These are phyloP conservation scores for Chaetorhynchus papuensis DNA, from an alignment of 2,113 vertebrate genomes.

Conservation along the genomic window DNA sequence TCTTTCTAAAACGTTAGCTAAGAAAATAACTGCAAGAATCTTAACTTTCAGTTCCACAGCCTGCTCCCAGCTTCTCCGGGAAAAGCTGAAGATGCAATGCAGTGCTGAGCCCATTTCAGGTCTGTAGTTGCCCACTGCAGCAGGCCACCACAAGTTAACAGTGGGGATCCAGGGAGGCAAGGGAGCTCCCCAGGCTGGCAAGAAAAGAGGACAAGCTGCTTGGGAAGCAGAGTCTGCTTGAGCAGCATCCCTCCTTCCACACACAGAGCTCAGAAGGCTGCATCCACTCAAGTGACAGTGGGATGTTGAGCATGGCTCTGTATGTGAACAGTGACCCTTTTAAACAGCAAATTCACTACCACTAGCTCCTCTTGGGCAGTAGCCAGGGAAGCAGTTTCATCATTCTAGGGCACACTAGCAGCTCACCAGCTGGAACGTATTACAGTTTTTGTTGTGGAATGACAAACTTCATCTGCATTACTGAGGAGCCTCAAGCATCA, in stretches of 20 bases:
- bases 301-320: neutral
- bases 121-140: neutral
- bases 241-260: neutral
- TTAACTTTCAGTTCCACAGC: neutral
- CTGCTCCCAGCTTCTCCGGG: neutral
- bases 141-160: rapidly evolving
- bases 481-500: neutral
- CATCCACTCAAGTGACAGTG: rapidly evolving
- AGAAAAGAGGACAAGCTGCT: neutral
- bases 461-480: neutral
- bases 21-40: neutral
- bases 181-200: neutral
- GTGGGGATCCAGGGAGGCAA: too few relatives aligned
- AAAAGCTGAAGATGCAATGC: neutral
- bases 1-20: neutral
- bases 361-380: neutral
- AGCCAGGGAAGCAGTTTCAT: neutral
- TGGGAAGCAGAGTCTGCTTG: neutral
- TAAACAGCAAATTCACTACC: neutral
- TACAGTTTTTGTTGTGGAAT: neutral
- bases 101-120: neutral
- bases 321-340: neutral
- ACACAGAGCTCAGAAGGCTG: neutral
- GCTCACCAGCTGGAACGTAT: neutral
- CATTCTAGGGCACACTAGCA: neutral